Base-by-base conservation (phyloP, 2,113 vertebrate species). In the Cynoglossus semilaevis region DNA sequence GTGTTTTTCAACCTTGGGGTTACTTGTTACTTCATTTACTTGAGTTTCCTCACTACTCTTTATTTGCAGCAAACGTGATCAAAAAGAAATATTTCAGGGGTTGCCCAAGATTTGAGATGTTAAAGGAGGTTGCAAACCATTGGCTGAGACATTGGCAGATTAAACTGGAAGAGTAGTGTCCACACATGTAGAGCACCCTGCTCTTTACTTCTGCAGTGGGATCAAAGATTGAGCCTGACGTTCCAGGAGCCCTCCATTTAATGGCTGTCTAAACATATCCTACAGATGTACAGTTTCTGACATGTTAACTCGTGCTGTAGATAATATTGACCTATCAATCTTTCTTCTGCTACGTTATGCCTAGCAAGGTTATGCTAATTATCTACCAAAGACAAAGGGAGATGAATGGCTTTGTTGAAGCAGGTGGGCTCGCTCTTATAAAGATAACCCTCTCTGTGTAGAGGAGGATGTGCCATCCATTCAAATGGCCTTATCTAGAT, bases 401-500 rank as follows among this genome's bases (percentile, higher is more conserved):
- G 87, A 86, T 85, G 58, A 84, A 87, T 85, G 65, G 75, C 61
- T 67, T 63, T 76, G 74, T 72, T 60, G 71, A 74, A 79, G 80
- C 72, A 87, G 80, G 83, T 77, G 81, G 70, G 76, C 58, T 83
- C 72, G 68, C 66, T 79, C 45, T 77, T 74, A 71, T 58, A 19
- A 57, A 80, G 85, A 85, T 87, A 83, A 88, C 77, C 81, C 77
- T 81, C 81, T 81, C 51, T 70, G 65, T 67, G 72, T 72, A 52
- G 71, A 75, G 54, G 43, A 73, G 74, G 78, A 74, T 74, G 80
- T 72, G 58, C 76, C 81, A 77, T 87, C 81, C 78, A 80, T 87
- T 81, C 80, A 79, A 80, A 85, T 70, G 14, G 76, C 69, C 80
- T 85, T 84, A 85, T 87, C 83, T 64, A 70, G 75, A 79, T 83